Base-by-base conservation (phyloP, 2,797 vertebrate species). In the Pipistrellus pipistrellus region DNA sequence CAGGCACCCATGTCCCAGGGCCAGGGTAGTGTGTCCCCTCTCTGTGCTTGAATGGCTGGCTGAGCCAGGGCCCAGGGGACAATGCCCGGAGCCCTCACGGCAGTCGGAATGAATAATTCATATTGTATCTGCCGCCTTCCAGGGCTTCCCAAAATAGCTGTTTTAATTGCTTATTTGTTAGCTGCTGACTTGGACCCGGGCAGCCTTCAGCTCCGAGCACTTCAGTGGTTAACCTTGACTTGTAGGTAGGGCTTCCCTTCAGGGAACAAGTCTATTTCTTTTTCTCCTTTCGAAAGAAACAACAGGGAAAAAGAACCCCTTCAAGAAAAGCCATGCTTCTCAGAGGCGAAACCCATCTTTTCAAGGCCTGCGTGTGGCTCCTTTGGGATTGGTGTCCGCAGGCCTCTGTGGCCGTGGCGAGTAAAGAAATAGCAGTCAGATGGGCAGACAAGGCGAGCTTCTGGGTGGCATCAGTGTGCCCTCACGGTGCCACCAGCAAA, bases 51-150 rank as follows among this genome's bases (percentile, higher is more conserved):
- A 88, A 80, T 3, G 15, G 64, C 92, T 95, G 94, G 87, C 86
- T 96, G 97, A 91, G 95, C 85, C 81, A 38, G 89, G 80, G 72
- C 88, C 57, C 51, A 53, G 89, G 92, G 91, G 83, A 97, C 87
- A 91, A 85, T 94, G 95, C 86, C 87, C 95, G 88, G 90, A 95
- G 97, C 72, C 94, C 94, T 93, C 93, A 83, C n/a, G 25, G 88
- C 84, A 46, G 81, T 12, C 21, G 48, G 96, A 90, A 97, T 97
- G 97, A 96, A 96, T 97, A 96, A 97, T 97, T 97, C 95, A 97
- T 95, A 68, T 55, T 62, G 62, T 78, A 80, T 81, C 93, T 91
- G 89, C 95, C 55, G 62, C 91, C 96, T 96, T 94, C 86, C 93
- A 91, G 76, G 73, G 88, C 94, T 95, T 96, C 96, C 95, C 89